Evolutionary conservation across 2,113 vertebrate genomes (phyloP), one percentile per base, ranked within the genome.

Genomic region (Charadrius vociferus): DNA sequence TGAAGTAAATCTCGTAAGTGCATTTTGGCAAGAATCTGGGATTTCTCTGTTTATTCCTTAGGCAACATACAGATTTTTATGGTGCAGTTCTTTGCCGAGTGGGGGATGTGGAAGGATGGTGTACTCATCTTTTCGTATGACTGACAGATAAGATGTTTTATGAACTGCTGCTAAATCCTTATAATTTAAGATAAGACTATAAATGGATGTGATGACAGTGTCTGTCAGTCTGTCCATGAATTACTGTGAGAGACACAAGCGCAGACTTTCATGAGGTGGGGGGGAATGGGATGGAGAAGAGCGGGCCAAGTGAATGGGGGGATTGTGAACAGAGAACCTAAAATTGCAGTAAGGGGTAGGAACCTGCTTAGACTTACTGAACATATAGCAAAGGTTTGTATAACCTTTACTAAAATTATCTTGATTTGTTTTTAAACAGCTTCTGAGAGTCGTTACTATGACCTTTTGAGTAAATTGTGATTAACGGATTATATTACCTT

Each of bases 131-230:
- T 70, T 67, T 71, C 52, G 2, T 61, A 21, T 61, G 52, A 65
- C 73, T 96, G 86, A 85, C 81, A 91, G 32, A 81, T 95, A 90
- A 94, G 50, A 81, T 96, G 78, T 62, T 95, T 65, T 71, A 70
- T 89, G 49, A 96, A 75, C 81, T 90, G 81, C 85, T 88, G 55
- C 67, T 90, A 90, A 90, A 82, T 90, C 74, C 53, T 70, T 86
- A n/a, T 58, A 45, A 53, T 80, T 94, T 77, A 75, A 95, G 52
- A 66, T 72, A 92, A 81, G 66, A 7, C 49, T 87, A 14, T 90
- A 83, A 90, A 74, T 36, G 32, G 73, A 34, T 3, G 30, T 8
- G 83, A 68, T 84, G 65, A 95, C 84, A 80, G 12, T 17, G 81
- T 93, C 86, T 94, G 81, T 93, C 81, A 62, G 62, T 11, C 55